These are phyloP conservation scores for Montipora foliosa DNA, from an alignment of 64 coral and sea anemone species.

Conservation along the genomic window DNA sequence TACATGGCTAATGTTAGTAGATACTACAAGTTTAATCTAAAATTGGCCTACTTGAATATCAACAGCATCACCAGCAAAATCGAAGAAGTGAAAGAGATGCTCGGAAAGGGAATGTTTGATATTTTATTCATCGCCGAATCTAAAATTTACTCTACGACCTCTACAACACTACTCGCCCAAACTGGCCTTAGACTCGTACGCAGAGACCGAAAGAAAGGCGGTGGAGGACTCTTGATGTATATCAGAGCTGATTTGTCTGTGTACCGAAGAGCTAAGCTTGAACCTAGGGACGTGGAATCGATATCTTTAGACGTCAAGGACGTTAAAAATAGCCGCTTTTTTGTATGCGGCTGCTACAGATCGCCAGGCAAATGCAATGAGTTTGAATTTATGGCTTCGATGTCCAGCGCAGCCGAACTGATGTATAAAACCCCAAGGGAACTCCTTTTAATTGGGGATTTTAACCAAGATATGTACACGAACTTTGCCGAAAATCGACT, in stretches of 20 bases:
- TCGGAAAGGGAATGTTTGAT: too few relatives aligned
- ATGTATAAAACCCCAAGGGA: conserved; percentile 35
- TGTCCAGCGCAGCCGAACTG: not conserved
- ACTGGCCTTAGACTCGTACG: too few relatives aligned
- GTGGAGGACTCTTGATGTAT: not conserved
- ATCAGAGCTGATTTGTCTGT: not conserved
- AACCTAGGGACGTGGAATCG: conserved; percentile 28
- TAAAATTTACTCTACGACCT: too few relatives aligned
- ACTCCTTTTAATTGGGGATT: conserved; percentile 27
- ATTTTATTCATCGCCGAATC: too few relatives aligned
- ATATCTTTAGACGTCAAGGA: not conserved
- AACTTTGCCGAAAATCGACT: not conserved
- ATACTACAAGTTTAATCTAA: too few relatives aligned
- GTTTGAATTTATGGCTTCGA: not conserved
- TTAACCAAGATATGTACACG: not conserved
- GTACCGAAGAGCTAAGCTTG: conserved; percentile 42
- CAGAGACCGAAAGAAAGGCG: too few relatives aligned
- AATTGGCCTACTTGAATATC: too few relatives aligned
- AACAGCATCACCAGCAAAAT: too few relatives aligned
- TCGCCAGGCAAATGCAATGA: not conserved
- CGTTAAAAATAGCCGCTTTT: conserved; percentile 15
- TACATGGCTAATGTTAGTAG: too few relatives aligned
- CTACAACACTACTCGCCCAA: too few relatives aligned
- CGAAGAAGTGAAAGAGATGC: too few relatives aligned
- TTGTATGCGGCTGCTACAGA: not conserved